A percentile compares a stretch with the other conserved stretches of the same genome.
These are phyloP conservation scores for Chrysemys picta DNA, from an alignment of 2,113 vertebrate species.

Conservation along the genomic window DNA sequence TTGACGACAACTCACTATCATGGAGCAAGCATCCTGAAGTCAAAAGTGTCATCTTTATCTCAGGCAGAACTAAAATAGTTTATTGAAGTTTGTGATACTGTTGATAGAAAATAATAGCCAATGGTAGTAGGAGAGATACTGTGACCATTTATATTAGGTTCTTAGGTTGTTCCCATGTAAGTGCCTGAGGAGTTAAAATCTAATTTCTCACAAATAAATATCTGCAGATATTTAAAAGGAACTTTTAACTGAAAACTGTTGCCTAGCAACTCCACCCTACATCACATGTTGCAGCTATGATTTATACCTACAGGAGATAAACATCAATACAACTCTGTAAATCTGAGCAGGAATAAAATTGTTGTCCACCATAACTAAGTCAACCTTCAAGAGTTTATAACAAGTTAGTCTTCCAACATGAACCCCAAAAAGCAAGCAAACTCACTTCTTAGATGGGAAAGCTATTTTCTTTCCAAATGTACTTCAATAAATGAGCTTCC, in stretches of 20 bases:
- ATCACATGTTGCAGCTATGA: conserved; percentile 42
- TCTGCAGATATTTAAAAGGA: conserved; percentile 51
- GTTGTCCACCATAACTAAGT: not conserved
- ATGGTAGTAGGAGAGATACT: not conserved
- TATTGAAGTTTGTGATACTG: not conserved
- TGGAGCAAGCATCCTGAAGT: not conserved
- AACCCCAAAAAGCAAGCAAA: not conserved
- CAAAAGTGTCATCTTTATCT: not conserved
- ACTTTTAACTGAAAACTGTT: conserved; percentile 69
- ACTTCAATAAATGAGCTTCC: not conserved
- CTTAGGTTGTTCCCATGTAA: not conserved
- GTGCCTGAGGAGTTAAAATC: conserved; percentile 45
- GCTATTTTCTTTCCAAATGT: not conserved
- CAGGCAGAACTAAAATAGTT: not conserved
- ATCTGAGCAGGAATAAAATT: conserved; percentile 26
- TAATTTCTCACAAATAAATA: conserved; percentile 33
- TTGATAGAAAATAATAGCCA: not conserved
- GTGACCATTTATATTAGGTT: not conserved
- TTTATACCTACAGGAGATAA: conserved; percentile 70
- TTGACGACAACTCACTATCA: not conserved
- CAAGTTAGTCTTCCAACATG: not conserved
- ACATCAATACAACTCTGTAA: conserved; percentile 66
- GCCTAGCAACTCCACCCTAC: conserved; percentile 70
- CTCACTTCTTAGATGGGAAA: not conserved
- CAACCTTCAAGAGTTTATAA: not conserved